Base-by-base conservation (phyloP, 2,888 invertebrate genomes). In the Conus canariensis region DNA sequence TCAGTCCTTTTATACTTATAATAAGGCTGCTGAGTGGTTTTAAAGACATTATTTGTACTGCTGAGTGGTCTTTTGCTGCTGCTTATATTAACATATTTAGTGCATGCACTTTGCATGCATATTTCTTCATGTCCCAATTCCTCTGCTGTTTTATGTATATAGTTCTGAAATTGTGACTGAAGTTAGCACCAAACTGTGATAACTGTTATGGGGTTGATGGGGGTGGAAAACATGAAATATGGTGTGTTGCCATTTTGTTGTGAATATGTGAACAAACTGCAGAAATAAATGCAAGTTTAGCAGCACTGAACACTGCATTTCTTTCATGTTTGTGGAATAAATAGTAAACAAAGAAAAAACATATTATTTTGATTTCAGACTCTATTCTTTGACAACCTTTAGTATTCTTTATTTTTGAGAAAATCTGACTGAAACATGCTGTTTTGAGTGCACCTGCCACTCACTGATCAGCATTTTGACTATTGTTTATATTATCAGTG, bases 1-100 rank as follows among this genome's bases (percentile, higher is more conserved):
- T 45, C 45, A 1, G 45, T 45, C 45, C 45, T 45, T 45, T 45
- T 45, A 4, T 45, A 45, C 3, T 45, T 45, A 45, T 45, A 45
- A 45, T 45, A 45, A 45, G 45, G 45, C 45, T 45, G 45, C 45
- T 45, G 45, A 45, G 45, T 45, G 45, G 45, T 45, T 45, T 45
- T 14, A 64, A 64, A 64, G 12, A 64, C 10, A 64, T 64, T 64
- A 16, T 64, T 64, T 64, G 64, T 64, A 85, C 85, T 85, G 85
- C 85, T 85, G 86, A 67, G 86, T 86, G 85, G 60, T 85, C 58
- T 58, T 8, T 19, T 83, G 83, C 85, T 85, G 85, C 25, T 85
- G 59, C 0, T 60, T 60, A 16, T 30, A 22, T 10, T 70, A 70
- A 22, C 22, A 70, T 70, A 70, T 70, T 80, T 30, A 30, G 30